Conservation (phyloP, 2,888 invertebrate species). For the Laothoe populi region DNA sequence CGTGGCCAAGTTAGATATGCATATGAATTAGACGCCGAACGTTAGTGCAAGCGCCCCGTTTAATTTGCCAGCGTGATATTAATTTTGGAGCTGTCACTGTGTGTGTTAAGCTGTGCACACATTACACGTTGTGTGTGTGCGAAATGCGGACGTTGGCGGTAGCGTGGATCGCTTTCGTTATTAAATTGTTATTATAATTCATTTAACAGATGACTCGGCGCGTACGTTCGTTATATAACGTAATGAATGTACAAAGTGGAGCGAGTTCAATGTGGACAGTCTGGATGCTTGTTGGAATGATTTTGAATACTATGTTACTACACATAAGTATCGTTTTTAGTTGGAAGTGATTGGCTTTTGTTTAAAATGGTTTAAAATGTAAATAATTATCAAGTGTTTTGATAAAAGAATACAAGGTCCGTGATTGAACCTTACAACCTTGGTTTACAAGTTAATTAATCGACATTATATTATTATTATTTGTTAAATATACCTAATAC, state of each 20-base stretch:
- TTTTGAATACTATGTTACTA: not conserved
- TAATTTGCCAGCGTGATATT: conserved; percentile 71
- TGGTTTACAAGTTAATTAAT: no score
- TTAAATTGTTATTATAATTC: conserved; percentile 43
- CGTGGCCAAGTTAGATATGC: conserved; percentile 63
- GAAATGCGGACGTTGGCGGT: conserved; percentile 54
- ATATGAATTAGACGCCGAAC: conserved; percentile 51
- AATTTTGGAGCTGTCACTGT: conserved; percentile 59
- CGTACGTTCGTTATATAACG: conserved; percentile 32
- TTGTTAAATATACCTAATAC: no score
- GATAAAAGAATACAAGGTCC: no score
- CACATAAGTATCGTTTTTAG: no score
- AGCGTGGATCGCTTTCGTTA: conserved; percentile 61
- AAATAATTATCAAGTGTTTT: no score
- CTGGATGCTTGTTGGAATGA: not conserved
- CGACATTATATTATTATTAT: no score
- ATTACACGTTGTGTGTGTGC: conserved; percentile 1
- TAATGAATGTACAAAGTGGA: conserved; percentile 23
- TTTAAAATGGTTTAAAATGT: no score
- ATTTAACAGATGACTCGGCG: conserved; percentile 40
- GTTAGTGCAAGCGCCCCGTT: conserved; percentile 53
- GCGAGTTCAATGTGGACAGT: not conserved
- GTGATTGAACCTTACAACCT: no score
- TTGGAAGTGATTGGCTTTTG: no score
- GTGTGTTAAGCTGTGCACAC: not conserved